Base-by-base conservation (phyloP, 2,797 vertebrate species). In the Diceros bicornis region DNA sequence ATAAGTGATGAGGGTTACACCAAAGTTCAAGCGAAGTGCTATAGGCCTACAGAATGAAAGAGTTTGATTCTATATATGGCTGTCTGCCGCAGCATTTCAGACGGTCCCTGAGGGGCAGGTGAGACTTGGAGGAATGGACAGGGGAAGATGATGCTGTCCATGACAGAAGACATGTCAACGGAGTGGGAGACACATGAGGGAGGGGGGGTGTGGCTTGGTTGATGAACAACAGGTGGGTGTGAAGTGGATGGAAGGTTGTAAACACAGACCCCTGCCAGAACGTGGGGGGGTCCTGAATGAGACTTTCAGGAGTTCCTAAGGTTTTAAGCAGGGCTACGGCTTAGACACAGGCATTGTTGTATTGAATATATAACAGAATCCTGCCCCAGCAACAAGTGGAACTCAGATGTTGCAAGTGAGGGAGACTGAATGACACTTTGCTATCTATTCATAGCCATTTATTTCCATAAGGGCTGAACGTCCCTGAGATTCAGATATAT, bases 21-120 rank as follows among this genome's bases (percentile, higher is more conserved):
- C 29, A 69, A 77, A 86, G 55, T 91, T 91, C 91, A 92, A 82
- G 34, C 32, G 50, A 88, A 88, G 59, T 79, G 14, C 37, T 52
- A 7, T 18, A n/a, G 44, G 78, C 14, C 52, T 77, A 16, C 64
- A 29, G 61, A 81, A 64, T 44, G 75, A 68, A 29, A 79, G 61
- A 1, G 10, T 84, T 55, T 74, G n/a, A 32, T 61, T 55, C 71
- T 72, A 8, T 13, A 10, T 27, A 7, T 32, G n/a, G 27, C 50
- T 79, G 2, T 55, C 47, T 83, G 34, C 61, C 75, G 21, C 20
- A 62, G 61, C 20, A 12, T 78, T 75, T 93, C 59, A 66, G 18
- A 87, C 7, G 25, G 47, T 74, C 4, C 55, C 57, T 81, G 50
- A 71, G 29, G 83, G 44, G 13, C 34, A 57, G 34, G 7, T 82